Evolutionary conservation across 2,113 vertebrate species (phyloP).

Genomic region (Strigops habroptila): DNA sequence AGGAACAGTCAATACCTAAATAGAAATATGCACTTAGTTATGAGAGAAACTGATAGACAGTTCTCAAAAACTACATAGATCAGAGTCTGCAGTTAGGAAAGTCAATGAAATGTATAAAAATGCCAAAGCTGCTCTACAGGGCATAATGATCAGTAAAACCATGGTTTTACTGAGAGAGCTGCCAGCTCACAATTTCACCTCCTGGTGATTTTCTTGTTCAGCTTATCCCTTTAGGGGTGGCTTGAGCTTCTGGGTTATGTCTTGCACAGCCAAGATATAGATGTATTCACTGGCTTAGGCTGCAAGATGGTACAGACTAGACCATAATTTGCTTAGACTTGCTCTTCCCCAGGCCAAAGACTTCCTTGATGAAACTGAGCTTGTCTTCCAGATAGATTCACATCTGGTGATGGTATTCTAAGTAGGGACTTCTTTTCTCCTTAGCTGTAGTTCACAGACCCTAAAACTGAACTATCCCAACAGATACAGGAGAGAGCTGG

Average conservation of each 20-base stretch:
- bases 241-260: neutral
- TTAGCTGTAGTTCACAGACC: neutral
- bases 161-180: neutral
- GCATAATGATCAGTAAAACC: fast-evolving
- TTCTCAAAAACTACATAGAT: neutral
- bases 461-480: neutral
- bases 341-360: neutral
- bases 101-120: neutral
- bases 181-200: neutral
- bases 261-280: neutral
- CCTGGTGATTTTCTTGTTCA: neutral
- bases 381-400: neutral
- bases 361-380: neutral
- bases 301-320: neutral
- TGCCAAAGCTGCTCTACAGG: neutral
- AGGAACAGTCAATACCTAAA: neutral
- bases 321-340: neutral
- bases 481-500: neutral
- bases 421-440: neutral
- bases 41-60: neutral
- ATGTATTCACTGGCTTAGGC: neutral
- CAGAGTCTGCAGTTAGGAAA: neutral
- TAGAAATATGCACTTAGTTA: neutral
- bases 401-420: neutral
- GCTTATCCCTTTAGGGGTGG: neutral